Conservation (phyloP, 1,140 invertebrate species). For the Odontomachus brunneus region DNA sequence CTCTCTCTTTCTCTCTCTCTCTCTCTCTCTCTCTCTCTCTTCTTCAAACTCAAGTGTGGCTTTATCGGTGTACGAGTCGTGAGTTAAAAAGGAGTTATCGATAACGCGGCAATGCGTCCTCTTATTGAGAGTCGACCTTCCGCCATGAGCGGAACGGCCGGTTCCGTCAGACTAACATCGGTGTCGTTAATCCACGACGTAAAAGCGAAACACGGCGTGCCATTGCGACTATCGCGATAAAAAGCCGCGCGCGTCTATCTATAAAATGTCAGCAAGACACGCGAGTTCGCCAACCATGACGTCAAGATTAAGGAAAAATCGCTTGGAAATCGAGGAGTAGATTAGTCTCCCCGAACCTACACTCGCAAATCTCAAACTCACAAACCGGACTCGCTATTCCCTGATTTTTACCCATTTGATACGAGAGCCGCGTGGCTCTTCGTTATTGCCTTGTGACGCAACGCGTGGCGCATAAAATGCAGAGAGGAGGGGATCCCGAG, state of each 20-base stretch:
- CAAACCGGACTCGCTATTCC: not conserved
- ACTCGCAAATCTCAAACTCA: no score
- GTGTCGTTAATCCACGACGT: not conserved
- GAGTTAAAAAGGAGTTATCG: slow-evolving; percentile 28
- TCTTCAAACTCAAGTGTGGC: not conserved
- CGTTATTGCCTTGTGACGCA: not conserved
- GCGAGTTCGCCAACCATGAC: not conserved
- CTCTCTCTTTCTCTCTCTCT: not conserved
- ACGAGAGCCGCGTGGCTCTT: not conserved
- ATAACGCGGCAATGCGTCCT: slow-evolving; percentile 27
- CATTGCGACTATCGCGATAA: not conserved
- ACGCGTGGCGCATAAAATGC: slow-evolving; percentile 1
- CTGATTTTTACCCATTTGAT: not conserved
- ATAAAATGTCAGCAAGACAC: slow-evolving; percentile 23
- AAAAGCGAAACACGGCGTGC: not conserved
- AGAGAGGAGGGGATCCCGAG: not conserved
- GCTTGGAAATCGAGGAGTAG: not conserved
- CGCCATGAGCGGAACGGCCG: not conserved
- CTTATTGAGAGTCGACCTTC: slow-evolving; percentile 9
- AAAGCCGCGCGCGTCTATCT: not conserved
- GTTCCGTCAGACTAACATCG: no score
- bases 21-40: not conserved
- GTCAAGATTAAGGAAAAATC: not conserved
- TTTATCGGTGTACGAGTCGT: slow-evolving; percentile 6
- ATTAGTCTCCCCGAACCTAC: not conserved